Evolutionary conservation across 2,797 vertebrate genomes (phyloP).

Genomic region (Silurus aristotelis): DNA sequence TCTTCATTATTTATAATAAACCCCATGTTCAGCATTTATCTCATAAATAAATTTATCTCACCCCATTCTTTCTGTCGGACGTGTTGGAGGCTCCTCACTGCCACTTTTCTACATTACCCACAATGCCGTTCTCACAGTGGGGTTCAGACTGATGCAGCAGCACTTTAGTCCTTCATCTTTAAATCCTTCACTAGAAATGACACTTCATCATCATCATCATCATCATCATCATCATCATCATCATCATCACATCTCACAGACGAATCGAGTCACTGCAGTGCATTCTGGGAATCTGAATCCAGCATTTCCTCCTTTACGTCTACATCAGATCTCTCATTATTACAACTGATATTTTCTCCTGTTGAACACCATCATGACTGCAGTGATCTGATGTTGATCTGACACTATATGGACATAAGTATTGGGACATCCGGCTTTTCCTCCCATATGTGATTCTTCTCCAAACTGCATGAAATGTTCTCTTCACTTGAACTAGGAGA

Average conservation of each 20-base stretch:
- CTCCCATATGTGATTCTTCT: too few relatives aligned
- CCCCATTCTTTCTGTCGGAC: neutral
- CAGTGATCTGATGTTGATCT: neutral
- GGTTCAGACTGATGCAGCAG: neutral
- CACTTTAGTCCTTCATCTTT: neutral
- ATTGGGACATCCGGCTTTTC: too few relatives aligned
- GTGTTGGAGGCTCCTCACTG: neutral
- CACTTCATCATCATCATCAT: too few relatives aligned
- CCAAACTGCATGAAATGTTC: too few relatives aligned
- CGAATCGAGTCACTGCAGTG: neutral
- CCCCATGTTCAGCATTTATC: neutral
- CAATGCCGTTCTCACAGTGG: neutral
- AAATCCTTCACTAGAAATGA: too few relatives aligned
- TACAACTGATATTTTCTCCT: neutral
- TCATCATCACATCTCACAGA: neutral
- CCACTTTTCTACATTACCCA: neutral
- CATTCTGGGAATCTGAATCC: neutral
- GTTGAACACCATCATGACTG: neutral
- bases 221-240: neutral
- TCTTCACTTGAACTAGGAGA: too few relatives aligned
- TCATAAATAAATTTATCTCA: too few relatives aligned
- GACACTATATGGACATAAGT: too few relatives aligned
- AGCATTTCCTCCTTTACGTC: neutral
- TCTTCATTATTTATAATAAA: neutral
- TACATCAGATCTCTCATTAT: neutral